Evolutionary conservation across 2,113 vertebrate genomes (phyloP).

Genomic region (Melanerpes formicivorus): DNA sequence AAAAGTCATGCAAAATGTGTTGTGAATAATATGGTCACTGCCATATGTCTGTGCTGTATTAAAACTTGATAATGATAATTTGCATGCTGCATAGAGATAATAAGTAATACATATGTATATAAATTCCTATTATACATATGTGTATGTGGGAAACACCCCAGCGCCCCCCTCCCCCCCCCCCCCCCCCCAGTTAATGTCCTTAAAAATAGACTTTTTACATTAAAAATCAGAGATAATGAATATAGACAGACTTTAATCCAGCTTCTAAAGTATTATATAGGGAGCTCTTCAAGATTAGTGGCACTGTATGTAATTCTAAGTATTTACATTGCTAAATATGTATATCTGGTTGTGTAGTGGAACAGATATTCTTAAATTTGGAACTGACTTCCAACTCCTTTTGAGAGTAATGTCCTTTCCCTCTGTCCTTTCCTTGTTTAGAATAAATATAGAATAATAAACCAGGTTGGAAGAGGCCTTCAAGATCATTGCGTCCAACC

Average conservation of each 20-base stretch:
- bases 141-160: background rate
- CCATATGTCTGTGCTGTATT: fast-evolving
- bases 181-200: background rate
- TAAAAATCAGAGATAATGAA: background rate
- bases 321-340: background rate
- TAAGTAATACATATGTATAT: background rate
- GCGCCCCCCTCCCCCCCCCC: too few species aligned
- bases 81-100: background rate
- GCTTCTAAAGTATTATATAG: background rate
- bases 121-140: background rate
- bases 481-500: too few species aligned
- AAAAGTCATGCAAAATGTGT: background rate
- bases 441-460: too few species aligned
- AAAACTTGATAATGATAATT: background rate
- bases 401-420: fast-evolving
- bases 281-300: background rate
- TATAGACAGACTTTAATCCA: background rate
- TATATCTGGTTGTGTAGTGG: background rate
- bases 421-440: background rate
- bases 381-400: background rate
- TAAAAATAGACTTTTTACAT: background rate
- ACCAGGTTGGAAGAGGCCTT: too few species aligned
- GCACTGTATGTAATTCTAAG: background rate
- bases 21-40: background rate
- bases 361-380: background rate